phyloP scores from a whole-genome alignment of 1,140 invertebrate species.

The Megalopta genalis region DNA sequence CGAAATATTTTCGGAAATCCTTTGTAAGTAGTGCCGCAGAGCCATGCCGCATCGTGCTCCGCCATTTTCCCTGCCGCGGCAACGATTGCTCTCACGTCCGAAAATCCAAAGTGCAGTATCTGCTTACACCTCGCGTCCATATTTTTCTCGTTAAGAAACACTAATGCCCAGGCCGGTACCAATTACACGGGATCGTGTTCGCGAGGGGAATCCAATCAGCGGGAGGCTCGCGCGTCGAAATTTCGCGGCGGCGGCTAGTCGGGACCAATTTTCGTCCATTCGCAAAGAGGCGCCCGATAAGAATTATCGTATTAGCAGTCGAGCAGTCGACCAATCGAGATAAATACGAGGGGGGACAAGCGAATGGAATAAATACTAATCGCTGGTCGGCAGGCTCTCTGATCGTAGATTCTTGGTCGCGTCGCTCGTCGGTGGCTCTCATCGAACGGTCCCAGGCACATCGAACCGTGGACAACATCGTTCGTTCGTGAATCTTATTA shows the following conservation, averaged over 20 bases:
- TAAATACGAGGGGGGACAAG: conserved; percentile 18
- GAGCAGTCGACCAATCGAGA: conserved; percentile 41
- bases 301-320: conserved; percentile 53
- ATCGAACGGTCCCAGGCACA: not conserved
- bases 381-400: conserved; percentile 23
- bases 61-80: not conserved
- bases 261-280: conserved; percentile 44
- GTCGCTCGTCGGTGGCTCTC: conserved; percentile 6
- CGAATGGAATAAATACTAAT: conserved; percentile 50
- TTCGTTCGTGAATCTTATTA: too few relatives aligned
- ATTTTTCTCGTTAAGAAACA: conserved; percentile 21
- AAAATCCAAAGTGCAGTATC: conserved; percentile 26
- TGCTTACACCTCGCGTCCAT: conserved; percentile 9
- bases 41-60: not conserved
- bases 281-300: conserved; percentile 33
- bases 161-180: not conserved
- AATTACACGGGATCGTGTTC: conserved; percentile 35
- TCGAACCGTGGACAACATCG: too few relatives aligned
- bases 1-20: too few relatives aligned
- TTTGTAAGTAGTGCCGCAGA: too few relatives aligned
- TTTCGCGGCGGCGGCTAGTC: conserved; percentile 28
- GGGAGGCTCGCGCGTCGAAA: conserved; percentile 9
- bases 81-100: conserved; percentile 24
- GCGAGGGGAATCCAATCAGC: not conserved
- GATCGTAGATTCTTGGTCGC: conserved; percentile 15